Conservation (phyloP, 2,888 invertebrate species). For the Mythimna loreyi region DNA sequence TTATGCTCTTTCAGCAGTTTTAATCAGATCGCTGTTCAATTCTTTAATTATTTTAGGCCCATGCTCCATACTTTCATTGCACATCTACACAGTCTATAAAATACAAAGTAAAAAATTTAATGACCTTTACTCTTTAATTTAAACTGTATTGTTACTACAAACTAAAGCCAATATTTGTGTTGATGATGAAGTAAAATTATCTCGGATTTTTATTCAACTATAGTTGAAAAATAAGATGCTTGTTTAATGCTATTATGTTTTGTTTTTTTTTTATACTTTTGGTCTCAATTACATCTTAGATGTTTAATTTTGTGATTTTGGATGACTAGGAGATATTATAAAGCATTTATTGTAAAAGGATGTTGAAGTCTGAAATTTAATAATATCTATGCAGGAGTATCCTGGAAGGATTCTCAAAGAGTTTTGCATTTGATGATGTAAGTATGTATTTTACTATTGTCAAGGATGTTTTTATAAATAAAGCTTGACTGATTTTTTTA, state of each 20-base stretch:
- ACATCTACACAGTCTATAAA: no score
- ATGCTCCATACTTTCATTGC: no score
- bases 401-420: conserved; percentile 41
- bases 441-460: conserved; percentile 48
- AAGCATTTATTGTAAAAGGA: conserved; percentile 43
- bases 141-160: no score
- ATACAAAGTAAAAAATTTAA: no score
- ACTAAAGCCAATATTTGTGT: no score
- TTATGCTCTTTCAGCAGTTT: no score
- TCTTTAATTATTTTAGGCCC: no score
- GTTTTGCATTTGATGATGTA: conserved; percentile 45
- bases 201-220: no score
- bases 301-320: conserved; percentile 47
- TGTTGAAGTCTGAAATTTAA: conserved; percentile 39
- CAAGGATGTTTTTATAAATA: conserved; percentile 66
- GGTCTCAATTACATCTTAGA: conserved; percentile 17
- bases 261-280: conserved; percentile 24
- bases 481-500: conserved; percentile 70
- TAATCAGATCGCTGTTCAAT: no score
- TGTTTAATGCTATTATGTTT: conserved; percentile 21
- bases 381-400: conserved; percentile 33
- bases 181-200: no score
- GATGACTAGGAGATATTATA: conserved; percentile 29
- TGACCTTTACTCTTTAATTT: no score
- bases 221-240: conserved; percentile 10